A percentile compares a stretch with the other conserved stretches of the same genome.
Evolutionary conservation across 2,888 invertebrate species (phyloP).

Genomic region (Lycia hirtaria): DNA sequence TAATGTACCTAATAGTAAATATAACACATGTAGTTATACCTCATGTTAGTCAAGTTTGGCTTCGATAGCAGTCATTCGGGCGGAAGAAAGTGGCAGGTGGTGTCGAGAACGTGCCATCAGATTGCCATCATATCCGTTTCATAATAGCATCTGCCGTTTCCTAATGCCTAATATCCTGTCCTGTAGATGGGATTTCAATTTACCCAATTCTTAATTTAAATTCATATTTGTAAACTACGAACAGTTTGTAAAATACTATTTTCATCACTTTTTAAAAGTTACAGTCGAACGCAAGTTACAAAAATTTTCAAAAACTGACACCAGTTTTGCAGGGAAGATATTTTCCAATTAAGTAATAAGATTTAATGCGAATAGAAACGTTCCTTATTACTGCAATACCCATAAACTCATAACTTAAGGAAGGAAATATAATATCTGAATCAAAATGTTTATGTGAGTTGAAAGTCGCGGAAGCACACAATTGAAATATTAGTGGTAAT

Average conservation of each 20-base stretch:
- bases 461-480: slow-evolving; percentile 14
- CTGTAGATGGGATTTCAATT: too few relatives aligned
- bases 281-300: too few relatives aligned
- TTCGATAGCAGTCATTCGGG: slow-evolving; percentile 19
- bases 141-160: slow-evolving; percentile 12
- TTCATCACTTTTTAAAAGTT: too few relatives aligned
- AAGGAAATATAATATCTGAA: slow-evolving; percentile 7
- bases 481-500: slow-evolving; percentile 10
- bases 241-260: too few relatives aligned
- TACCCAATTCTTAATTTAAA: neutral
- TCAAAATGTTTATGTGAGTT: slow-evolving; percentile 17
- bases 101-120: slow-evolving; percentile 17
- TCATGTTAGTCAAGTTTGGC: slow-evolving; percentile 17
- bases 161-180: slow-evolving; percentile 14
- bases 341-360: neutral
- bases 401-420: slow-evolving; percentile 6
- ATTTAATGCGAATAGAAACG: neutral
- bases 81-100: slow-evolving; percentile 38
- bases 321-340: too few relatives aligned
- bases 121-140: slow-evolving; percentile 19
- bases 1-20: neutral
- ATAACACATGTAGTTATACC: neutral
- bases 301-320: too few relatives aligned
- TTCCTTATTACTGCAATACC: neutral
- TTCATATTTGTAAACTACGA: too few relatives aligned